phyloP scores from a whole-genome alignment of 2,113 vertebrate genomes.

The Chaenocephalus aceratus region DNA sequence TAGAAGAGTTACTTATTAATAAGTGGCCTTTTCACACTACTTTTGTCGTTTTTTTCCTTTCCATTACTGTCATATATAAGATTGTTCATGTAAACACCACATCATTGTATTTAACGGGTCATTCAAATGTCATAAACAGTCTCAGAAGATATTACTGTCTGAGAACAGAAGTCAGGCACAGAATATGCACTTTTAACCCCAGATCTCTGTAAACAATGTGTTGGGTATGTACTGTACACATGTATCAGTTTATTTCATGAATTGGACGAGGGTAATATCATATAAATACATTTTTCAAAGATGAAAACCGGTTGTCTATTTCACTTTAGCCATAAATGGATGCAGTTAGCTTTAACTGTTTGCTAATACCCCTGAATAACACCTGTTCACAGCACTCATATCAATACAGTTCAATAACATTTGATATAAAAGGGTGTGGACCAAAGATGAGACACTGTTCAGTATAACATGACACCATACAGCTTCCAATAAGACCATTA shows the following conservation, averaged over 20 bases:
- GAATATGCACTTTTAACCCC: neutral
- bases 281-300: neutral
- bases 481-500: neutral
- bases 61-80: neutral
- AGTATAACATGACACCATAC: neutral
- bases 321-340: neutral
- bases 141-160: neutral
- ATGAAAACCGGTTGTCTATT: neutral
- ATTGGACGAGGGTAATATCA: too few species aligned
- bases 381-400: neutral
- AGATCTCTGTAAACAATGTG: neutral
- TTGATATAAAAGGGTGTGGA: neutral
- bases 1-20: conserved; percentile 5
- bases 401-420: neutral
- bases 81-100: neutral
- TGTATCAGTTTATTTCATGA: too few species aligned
- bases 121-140: conserved; percentile 3
- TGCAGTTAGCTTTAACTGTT: neutral
- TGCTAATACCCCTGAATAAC: neutral
- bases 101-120: neutral
- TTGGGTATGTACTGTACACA: neutral
- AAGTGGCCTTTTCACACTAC: neutral
- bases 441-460: neutral
- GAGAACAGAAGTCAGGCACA: neutral
- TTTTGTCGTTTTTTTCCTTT: neutral